phyloP scores from a whole-genome alignment of 2,888 invertebrate species.

The Cheilosia impressa region DNA sequence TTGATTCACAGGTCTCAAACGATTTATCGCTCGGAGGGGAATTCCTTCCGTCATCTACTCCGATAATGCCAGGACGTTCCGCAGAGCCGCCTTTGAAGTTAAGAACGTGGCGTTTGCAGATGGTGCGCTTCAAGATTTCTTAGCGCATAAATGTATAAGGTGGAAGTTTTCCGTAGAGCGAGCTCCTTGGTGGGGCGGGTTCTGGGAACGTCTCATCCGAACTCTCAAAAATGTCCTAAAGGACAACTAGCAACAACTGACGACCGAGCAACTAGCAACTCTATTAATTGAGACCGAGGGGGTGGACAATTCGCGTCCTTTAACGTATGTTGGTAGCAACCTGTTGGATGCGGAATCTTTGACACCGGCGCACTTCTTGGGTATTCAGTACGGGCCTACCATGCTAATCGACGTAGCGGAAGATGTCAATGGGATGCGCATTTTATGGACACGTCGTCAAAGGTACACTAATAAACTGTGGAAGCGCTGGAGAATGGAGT shows the following conservation, averaged over 20 bases:
- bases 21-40: background rate
- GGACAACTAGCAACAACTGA: background rate
- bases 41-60: background rate
- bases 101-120: background rate
- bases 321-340: background rate
- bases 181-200: conserved; percentile 4
- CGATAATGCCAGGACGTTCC: conserved; percentile 16
- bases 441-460: background rate
- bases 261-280: background rate
- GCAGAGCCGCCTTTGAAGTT: conserved; percentile 17
- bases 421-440: background rate
- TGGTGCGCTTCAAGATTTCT: conserved; percentile 6
- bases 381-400: too few species aligned
- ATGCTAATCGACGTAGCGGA: background rate
- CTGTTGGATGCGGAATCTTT: too few species aligned
- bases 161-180: background rate
- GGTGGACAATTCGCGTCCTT: conserved; percentile 8
- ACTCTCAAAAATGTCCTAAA: background rate
- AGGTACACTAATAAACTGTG: background rate
- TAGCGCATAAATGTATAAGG: too few species aligned
- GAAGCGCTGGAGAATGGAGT: background rate
- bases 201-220: conserved; percentile 16
- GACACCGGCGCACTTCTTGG: too few species aligned
- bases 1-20: conserved; percentile 1
- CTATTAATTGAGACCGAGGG: conserved; percentile 20